phyloP scores from a whole-genome alignment of 2,888 invertebrate genomes.

The Spodoptera picta region DNA sequence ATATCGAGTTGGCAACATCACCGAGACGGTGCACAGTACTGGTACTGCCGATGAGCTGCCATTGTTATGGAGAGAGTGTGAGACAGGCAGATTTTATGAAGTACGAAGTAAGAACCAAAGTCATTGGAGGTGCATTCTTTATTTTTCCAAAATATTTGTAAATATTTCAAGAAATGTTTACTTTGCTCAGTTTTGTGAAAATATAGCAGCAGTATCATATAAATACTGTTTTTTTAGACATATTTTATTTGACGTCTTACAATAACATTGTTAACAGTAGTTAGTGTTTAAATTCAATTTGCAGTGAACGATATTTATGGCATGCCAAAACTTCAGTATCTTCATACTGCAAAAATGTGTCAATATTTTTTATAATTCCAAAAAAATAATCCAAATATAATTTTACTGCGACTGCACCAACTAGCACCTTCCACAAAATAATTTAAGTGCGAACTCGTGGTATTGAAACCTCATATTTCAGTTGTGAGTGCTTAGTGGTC shows the following conservation, averaged over 20 bases:
- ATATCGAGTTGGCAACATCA: slow-evolving; percentile 85
- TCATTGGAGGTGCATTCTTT: slow-evolving; percentile 22
- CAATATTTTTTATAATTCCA: too few species aligned
- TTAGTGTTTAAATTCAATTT: too few species aligned
- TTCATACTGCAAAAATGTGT: too few species aligned
- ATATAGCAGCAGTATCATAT: too few species aligned
- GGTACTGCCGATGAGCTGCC: slow-evolving; percentile 51
- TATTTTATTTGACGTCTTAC: too few species aligned
- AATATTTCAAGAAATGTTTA: too few species aligned
- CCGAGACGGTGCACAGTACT: slow-evolving; percentile 54
- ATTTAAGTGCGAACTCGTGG: slow-evolving; percentile 47
- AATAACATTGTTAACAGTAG: too few species aligned
- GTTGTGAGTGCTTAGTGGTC: slow-evolving; percentile 64
- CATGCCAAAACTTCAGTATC: too few species aligned
- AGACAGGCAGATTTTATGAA: slow-evolving; percentile 23
- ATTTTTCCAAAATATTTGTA: neutral
- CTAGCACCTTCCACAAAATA: slow-evolving; percentile 32
- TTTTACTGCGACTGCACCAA: neutral
- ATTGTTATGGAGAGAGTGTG: slow-evolving; percentile 56
- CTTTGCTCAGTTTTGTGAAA: too few species aligned
- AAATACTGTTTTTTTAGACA: too few species aligned
- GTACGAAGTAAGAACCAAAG: slow-evolving; percentile 34
- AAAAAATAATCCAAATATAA: neutral
- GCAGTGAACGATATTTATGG: too few species aligned
- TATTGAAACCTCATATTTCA: slow-evolving; percentile 67